Percentiles rank a stretch among this genome's conserved stretches.
phyloP scores from a whole-genome alignment of 2,888 invertebrate genomes.

The Coelopa pilipes region DNA sequence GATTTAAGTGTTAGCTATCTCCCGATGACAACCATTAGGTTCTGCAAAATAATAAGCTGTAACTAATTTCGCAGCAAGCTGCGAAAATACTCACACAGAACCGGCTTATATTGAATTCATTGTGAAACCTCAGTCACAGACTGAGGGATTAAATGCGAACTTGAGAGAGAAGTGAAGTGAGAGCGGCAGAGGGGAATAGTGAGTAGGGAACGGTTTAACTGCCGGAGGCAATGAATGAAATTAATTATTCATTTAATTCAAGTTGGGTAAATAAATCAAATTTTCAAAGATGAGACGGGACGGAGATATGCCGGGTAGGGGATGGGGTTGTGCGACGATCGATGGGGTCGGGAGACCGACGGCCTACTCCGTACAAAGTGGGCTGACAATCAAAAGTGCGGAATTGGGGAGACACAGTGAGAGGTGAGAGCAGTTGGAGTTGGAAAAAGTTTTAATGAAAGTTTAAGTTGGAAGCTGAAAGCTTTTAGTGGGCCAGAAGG shows the following conservation, averaged over 20 bases:
- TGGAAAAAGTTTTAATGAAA: too few relatives aligned
- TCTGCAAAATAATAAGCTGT: not conserved
- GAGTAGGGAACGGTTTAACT: not conserved
- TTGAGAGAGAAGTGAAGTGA: not conserved
- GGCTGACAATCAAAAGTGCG: not conserved
- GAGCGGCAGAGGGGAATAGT: not conserved
- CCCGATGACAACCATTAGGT: too few relatives aligned
- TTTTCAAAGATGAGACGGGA: not conserved
- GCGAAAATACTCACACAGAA: too few relatives aligned
- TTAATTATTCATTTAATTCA: slow-evolving; percentile 6
- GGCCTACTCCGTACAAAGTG: not conserved
- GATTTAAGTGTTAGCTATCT: too few relatives aligned
- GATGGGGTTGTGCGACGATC: too few relatives aligned
- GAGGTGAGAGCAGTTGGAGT: too few relatives aligned
- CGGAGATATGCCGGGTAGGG: too few relatives aligned
- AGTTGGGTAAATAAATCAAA: not conserved
- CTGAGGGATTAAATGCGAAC: not conserved
- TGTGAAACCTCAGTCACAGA: too few relatives aligned
- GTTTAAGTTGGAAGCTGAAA: too few relatives aligned
- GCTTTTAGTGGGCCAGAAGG: too few relatives aligned
- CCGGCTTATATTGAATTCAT: not conserved
- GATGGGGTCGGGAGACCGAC: not conserved
- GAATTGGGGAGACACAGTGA: not conserved
- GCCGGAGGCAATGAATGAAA: not conserved
- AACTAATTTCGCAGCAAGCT: not conserved